phyloP scores from a whole-genome alignment of 2,113 vertebrate species.

The Stomatorhinus ivindoensis region DNA sequence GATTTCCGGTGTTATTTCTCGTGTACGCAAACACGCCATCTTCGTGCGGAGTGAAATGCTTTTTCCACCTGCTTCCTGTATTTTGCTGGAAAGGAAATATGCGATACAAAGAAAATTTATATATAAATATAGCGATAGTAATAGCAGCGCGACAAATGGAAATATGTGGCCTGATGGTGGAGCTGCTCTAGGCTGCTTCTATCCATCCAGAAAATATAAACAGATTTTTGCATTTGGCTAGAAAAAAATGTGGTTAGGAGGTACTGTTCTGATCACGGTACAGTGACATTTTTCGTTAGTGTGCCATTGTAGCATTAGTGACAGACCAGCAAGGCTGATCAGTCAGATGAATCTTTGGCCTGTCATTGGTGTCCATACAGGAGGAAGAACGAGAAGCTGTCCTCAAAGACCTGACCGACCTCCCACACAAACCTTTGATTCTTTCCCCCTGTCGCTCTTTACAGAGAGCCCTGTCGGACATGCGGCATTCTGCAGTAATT shows the following conservation, averaged over 20 bases:
- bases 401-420: not conserved
- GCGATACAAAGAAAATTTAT: not conserved
- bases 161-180: not conserved
- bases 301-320: not conserved
- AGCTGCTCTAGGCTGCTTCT: not conserved
- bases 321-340: not conserved
- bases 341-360: not conserved
- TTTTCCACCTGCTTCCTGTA: not conserved
- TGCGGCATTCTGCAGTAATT: not conserved
- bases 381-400: not conserved
- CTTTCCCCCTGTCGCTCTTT: not conserved
- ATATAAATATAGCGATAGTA: not conserved
- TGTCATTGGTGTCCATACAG: not conserved
- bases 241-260: not conserved
- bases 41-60: not conserved
- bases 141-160: not conserved
- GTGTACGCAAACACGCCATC: not conserved
- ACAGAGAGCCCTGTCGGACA: not conserved
- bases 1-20: not conserved
- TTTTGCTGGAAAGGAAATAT: not conserved
- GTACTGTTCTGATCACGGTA: not conserved
- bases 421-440: not conserved
- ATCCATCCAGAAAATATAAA: not conserved
- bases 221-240: not conserved
- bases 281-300: not conserved